Percentiles rank a stretch among this genome's conserved stretches.
phyloP scores from a whole-genome alignment of 2,113 vertebrate genomes.

The Apaloderma vittatum region DNA sequence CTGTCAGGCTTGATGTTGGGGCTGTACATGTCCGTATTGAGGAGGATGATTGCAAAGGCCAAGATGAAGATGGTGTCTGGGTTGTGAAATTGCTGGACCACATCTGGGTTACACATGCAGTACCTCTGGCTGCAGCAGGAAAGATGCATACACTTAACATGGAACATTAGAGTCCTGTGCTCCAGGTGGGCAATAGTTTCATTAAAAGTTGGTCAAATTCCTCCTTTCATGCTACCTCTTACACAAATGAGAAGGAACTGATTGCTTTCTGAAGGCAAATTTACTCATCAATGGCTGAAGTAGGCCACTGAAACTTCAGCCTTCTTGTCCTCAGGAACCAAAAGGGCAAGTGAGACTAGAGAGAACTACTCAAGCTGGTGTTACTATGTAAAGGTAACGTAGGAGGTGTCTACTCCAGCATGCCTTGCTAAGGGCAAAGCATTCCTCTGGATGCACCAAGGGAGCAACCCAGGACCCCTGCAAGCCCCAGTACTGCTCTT shows the following conservation, averaged over 20 bases:
- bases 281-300: neutral
- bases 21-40: slow-evolving; percentile 99
- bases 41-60: slow-evolving; percentile 97
- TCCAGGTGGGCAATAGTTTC: neutral
- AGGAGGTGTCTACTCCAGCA: neutral
- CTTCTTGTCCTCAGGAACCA: neutral
- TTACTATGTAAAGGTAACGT: too few species aligned
- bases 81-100: slow-evolving; percentile 99
- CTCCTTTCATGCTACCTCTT: neutral
- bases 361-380: neutral
- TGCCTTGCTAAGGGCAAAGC: neutral
- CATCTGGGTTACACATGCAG: slow-evolving; percentile 98
- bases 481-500: neutral
- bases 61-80: slow-evolving; percentile 99
- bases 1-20: slow-evolving; percentile 99
- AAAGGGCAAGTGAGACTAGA: neutral
- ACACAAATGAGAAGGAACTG: neutral
- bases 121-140: slow-evolving; percentile 91
- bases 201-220: neutral
- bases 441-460: neutral
- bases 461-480: neutral
- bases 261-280: neutral
- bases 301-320: neutral
- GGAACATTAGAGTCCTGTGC: neutral
- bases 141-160: slow-evolving; percentile 36